phyloP scores from a whole-genome alignment of 37 sponge, comb jelly and placozoan species.

The Ianthella basta region DNA sequence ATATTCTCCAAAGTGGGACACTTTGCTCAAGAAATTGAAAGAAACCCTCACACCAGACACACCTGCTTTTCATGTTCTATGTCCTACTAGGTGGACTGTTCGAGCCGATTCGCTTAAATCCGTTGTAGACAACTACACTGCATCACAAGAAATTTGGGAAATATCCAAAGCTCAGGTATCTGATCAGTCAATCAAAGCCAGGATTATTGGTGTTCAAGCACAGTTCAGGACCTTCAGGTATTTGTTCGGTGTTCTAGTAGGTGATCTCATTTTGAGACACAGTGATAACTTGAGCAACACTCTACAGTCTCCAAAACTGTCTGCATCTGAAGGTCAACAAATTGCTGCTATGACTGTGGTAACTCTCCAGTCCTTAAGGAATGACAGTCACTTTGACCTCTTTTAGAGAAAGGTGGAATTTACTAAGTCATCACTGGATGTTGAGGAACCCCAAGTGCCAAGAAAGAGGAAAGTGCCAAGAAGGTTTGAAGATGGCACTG shows the following conservation, averaged over 20 bases:
- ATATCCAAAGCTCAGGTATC: background rate
- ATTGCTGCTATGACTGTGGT: slow-evolving; percentile 58
- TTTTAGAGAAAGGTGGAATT: slow-evolving; percentile 40
- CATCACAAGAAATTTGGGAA: slow-evolving; percentile 35
- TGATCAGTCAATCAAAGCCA: slow-evolving; percentile 31
- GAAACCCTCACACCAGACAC: background rate
- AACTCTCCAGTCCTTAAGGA: slow-evolving; percentile 53
- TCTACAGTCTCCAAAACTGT: slow-evolving; percentile 47
- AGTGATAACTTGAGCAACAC: slow-evolving; percentile 61
- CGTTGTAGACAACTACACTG: slow-evolving; percentile 30
- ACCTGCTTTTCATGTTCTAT: slow-evolving; percentile 32
- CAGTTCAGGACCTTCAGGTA: slow-evolving; percentile 33
- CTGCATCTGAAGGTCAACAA: slow-evolving; percentile 60
- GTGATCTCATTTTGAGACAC: slow-evolving; percentile 59
- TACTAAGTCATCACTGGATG: slow-evolving; percentile 24
- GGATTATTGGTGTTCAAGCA: slow-evolving; percentile 34
- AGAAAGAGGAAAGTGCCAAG: slow-evolving; percentile 42
- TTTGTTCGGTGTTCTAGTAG: slow-evolving; percentile 55
- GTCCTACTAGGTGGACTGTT: slow-evolving; percentile 43
- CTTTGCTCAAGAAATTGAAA: slow-evolving; percentile 4
- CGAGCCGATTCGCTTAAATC: slow-evolving; percentile 25
- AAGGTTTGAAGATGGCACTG: slow-evolving; percentile 31
- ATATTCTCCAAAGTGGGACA: slow-evolving; percentile 23
- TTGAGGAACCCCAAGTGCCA: slow-evolving; percentile 40
- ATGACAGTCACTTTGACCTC: slow-evolving; percentile 39